These are phyloP conservation scores for Xestia c-nigrum DNA, from an alignment of 2,888 invertebrate genomes.

Conservation along the genomic window DNA sequence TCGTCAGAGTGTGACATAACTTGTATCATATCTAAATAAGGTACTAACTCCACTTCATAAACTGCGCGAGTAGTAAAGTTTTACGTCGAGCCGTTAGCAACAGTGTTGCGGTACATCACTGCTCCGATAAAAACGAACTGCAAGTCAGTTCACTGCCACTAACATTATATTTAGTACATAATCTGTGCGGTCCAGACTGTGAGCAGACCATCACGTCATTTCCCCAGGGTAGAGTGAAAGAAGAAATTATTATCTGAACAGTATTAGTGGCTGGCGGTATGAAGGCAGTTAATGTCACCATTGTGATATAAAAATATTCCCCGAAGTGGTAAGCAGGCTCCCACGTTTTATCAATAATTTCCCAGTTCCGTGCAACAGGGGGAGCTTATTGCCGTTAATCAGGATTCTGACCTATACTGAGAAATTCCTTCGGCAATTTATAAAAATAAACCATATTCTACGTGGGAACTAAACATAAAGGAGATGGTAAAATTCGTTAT, in stretches of 20 bases:
- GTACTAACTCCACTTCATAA: constrained; percentile 58
- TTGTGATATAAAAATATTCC: not conserved
- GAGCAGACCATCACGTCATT: constrained; percentile 22
- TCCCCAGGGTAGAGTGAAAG: constrained; percentile 17
- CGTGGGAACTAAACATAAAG: not conserved
- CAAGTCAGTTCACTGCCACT: constrained; percentile 45
- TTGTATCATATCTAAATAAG: constrained; percentile 61
- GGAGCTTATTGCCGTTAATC: not conserved
- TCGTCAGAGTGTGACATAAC: constrained; percentile 20
- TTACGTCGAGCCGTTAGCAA: constrained; percentile 46
- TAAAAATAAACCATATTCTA: not conserved
- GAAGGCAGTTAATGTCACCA: not conserved
- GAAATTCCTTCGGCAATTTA: too few species aligned
- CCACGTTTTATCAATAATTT: not conserved
- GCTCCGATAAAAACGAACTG: constrained; percentile 46
- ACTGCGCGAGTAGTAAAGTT: constrained; percentile 52
- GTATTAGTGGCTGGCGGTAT: not conserved
- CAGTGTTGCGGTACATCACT: constrained; percentile 51
- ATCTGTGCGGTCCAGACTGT: constrained; percentile 41
- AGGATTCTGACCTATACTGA: not conserved
- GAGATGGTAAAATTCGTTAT: not conserved
- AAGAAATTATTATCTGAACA: not conserved
- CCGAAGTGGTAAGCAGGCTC: not conserved
- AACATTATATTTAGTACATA: constrained; percentile 41
- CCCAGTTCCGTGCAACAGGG: not conserved